A percentile compares a stretch with the other conserved stretches of the same genome.
Conservation (phyloP, 2,113 vertebrate species). For the Hemicordylus capensis region DNA sequence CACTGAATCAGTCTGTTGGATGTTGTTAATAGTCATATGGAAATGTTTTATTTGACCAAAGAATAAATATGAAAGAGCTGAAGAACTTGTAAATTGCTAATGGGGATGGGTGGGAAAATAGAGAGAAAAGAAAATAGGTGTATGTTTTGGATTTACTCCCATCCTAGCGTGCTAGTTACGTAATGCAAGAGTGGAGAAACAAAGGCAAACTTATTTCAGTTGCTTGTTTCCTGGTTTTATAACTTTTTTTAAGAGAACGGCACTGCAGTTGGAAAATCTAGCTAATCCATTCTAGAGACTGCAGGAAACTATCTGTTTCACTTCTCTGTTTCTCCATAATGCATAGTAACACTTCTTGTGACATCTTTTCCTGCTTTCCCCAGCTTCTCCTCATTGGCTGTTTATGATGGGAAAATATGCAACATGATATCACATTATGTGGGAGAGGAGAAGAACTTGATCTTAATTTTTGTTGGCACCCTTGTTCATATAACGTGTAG, state of each 20-base stretch:
- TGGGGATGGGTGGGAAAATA: not conserved
- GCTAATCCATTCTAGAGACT: not conserved
- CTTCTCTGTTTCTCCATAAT: not conserved
- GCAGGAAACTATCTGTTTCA: not conserved
- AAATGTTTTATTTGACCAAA: not conserved
- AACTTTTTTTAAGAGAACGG: not conserved
- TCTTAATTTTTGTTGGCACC: not conserved
- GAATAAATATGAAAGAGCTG: not conserved
- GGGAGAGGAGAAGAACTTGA: not conserved
- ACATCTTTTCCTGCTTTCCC: not conserved
- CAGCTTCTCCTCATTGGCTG: not conserved
- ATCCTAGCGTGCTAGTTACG: not conserved
- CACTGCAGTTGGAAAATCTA: not conserved
- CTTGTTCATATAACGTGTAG: not conserved
- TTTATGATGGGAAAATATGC: not conserved
- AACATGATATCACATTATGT: not conserved
- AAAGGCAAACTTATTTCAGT: not conserved
- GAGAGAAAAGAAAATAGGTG: not conserved
- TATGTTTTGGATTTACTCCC: not conserved
- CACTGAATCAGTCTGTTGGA: not conserved
- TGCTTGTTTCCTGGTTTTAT: not conserved
- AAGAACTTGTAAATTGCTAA: conserved; percentile 1
- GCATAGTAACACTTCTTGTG: too few relatives aligned
- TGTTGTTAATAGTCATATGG: not conserved
- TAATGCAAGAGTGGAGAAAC: not conserved